Percentiles rank a stretch among this genome's conserved stretches.
Evolutionary conservation across 2,888 invertebrate genomes (phyloP).

Genomic region (Pogonocherus hispidulus): DNA sequence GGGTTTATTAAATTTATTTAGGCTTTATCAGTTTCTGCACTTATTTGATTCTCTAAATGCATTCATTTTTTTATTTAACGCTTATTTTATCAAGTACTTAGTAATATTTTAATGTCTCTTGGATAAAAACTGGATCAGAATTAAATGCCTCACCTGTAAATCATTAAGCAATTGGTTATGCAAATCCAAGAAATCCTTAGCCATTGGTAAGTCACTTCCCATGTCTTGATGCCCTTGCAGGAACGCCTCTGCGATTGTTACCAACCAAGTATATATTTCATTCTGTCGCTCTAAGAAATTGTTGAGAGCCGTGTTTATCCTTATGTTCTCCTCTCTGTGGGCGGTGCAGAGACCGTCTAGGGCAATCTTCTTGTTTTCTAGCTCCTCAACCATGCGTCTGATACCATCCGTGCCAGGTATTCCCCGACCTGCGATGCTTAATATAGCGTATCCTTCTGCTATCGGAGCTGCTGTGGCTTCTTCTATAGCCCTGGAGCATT

Average conservation of each 20-base stretch:
- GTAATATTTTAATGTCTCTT: too few relatives aligned
- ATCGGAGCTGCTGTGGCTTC: slow-evolving; percentile 78
- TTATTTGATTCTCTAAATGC: too few relatives aligned
- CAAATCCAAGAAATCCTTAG: slow-evolving; percentile 80
- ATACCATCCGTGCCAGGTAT: slow-evolving; percentile 72
- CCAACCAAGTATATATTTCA: slow-evolving; percentile 81
- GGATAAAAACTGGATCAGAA: too few relatives aligned
- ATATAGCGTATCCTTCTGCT: slow-evolving; percentile 79
- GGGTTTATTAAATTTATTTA: too few relatives aligned
- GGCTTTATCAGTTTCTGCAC: too few relatives aligned
- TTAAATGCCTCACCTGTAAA: slow-evolving; percentile 73
- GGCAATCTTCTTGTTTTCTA: slow-evolving; percentile 81
- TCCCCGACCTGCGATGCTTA: slow-evolving; percentile 77
- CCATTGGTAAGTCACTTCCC: slow-evolving; percentile 77
- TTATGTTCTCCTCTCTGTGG: slow-evolving; percentile 78
- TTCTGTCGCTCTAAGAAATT: slow-evolving; percentile 80
- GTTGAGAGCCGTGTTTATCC: slow-evolving; percentile 78
- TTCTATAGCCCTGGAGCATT: slow-evolving; percentile 76
- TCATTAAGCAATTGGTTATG: slow-evolving; percentile 82
- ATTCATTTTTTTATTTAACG: too few relatives aligned
- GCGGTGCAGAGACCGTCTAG: slow-evolving; percentile 76
- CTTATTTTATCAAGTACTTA: too few relatives aligned
- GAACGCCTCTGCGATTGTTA: slow-evolving; percentile 80
- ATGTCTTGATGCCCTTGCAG: slow-evolving; percentile 81
- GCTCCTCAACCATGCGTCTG: slow-evolving; percentile 77